Conservation (phyloP, 64 coral and sea anemone species). For the Stichodactyla helianthus region DNA sequence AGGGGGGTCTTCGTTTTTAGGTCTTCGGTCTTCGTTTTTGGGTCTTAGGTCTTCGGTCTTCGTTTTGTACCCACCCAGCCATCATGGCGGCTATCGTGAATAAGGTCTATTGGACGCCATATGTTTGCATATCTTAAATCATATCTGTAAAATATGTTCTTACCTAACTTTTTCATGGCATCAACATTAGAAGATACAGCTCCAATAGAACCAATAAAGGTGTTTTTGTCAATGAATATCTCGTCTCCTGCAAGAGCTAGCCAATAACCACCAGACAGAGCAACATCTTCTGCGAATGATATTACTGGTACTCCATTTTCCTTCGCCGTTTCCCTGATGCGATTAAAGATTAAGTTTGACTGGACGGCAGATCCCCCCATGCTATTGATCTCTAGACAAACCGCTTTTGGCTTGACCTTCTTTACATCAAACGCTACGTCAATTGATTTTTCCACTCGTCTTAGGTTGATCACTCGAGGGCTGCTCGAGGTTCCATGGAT, state of each 20-base stretch:
- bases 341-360: slow-evolving; percentile 68
- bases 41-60: too few relatives aligned
- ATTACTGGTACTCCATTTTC: slow-evolving; percentile 61
- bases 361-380: slow-evolving; percentile 64
- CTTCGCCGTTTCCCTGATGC: slow-evolving; percentile 55
- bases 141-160: neutral
- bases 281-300: slow-evolving; percentile 69
- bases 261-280: slow-evolving; percentile 74
- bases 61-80: too few relatives aligned
- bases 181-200: slow-evolving; percentile 50
- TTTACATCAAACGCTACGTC: slow-evolving; percentile 68
- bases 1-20: too few relatives aligned
- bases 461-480: slow-evolving; percentile 34
- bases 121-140: too few relatives aligned
- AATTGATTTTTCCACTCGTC: slow-evolving; percentile 63
- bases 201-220: slow-evolving; percentile 66
- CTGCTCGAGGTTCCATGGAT: slow-evolving; percentile 4
- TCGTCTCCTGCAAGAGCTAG: slow-evolving; percentile 78
- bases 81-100: too few relatives aligned
- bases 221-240: slow-evolving; percentile 79
- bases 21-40: too few relatives aligned
- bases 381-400: slow-evolving; percentile 83
- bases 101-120: too few relatives aligned
- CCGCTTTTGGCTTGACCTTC: slow-evolving; percentile 84
- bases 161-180: slow-evolving; percentile 75